Percentiles rank a stretch among this genome's conserved stretches.
phyloP scores from a whole-genome alignment of 2,797 vertebrate genomes.

The Danio aesculapii region DNA sequence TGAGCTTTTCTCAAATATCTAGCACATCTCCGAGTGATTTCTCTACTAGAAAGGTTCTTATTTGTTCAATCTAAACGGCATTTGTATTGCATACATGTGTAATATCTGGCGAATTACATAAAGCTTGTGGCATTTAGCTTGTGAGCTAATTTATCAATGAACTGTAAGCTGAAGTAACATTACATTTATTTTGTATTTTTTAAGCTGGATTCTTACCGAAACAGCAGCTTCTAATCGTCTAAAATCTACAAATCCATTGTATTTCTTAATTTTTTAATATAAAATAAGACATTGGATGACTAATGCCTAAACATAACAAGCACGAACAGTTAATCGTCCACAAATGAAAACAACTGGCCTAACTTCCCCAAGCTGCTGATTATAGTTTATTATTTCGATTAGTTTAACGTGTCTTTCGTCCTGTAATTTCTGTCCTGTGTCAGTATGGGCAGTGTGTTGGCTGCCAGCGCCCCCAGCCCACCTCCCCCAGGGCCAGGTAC shows the following conservation, averaged over 20 bases:
- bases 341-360: neutral
- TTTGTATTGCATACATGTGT: neutral
- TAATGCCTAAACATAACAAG: neutral
- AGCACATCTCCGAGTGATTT: neutral
- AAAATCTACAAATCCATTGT: neutral
- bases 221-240: neutral
- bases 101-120: neutral
- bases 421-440: neutral
- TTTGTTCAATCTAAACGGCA: neutral
- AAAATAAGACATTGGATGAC: neutral
- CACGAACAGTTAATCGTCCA: neutral
- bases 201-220: neutral
- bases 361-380: neutral
- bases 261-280: neutral
- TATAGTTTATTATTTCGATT: neutral
- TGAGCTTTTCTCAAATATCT: neutral
- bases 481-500: constrained; percentile 66
- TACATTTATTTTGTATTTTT: neutral
- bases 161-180: neutral
- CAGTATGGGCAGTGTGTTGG: constrained; percentile 91
- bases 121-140: constrained; percentile 28
- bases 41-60: neutral
- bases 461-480: constrained; percentile 80
- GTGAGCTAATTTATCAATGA: constrained; percentile 12
- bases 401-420: neutral